Base-by-base conservation (phyloP, 2,888 invertebrate species). In the Polymixis lichenea region DNA sequence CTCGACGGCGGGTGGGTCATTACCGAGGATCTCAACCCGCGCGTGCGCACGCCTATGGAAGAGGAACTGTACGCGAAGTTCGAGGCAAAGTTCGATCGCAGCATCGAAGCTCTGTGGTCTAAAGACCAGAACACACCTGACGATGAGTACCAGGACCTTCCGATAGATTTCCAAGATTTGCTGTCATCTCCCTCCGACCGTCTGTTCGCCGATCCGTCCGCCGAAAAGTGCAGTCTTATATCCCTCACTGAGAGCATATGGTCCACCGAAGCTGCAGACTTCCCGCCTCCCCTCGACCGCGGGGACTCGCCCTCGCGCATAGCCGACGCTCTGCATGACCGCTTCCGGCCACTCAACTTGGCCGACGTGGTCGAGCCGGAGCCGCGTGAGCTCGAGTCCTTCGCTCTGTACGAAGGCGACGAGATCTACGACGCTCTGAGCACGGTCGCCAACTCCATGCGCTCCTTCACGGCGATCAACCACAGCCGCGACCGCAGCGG, bases 91-190 rank as follows among this genome's bases (percentile, higher is more conserved):
- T 98, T 98, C 91, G 97, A 98, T 91, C 97, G 97, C 84, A 97
- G 97, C 91, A 96, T 98, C 83, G 97, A 98, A 92, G 97, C 98
- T 58, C 93, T 98, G 77, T 98, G 98, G 98, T 97, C 95, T 86
- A 94, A 97, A 90, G 94, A 96, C 87, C 95, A 96, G 91, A 92
- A 94, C 88, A 96, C 96, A 17, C 96, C 96, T 15, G 96, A 96
- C 80, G 97, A 97, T 84, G 97, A 97, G 87, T 97, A 97, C 87
- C 97, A 97, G 81, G 97, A 97, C 88, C 92, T 97, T 85, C 97
- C 97, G n/a, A 97, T 97, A 85, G 97, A 97, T 90, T 97, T 97
- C 83, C 96, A 97, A 78, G 97, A 97, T 86, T 91, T 97, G 76
- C 93, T 97, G 66, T 96, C 97, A 80, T 97, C 97, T 62, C 97